phyloP scores from a whole-genome alignment of 2,888 invertebrate species.

The Girardia tigrina region DNA sequence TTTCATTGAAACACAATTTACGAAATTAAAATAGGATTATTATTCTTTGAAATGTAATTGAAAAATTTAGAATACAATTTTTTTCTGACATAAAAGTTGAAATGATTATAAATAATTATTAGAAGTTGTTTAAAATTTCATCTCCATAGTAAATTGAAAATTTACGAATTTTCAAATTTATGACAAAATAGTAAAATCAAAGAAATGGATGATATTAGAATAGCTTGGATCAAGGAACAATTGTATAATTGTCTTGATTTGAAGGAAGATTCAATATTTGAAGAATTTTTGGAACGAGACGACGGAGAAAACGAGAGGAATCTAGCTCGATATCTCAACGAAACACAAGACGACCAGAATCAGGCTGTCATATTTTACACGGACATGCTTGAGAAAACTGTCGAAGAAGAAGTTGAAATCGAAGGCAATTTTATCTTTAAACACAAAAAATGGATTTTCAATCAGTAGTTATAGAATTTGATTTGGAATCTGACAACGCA shows the following conservation, averaged over 20 bases:
- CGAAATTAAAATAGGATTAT: too few species aligned
- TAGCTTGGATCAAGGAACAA: slow-evolving; percentile 48
- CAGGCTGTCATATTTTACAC: slow-evolving; percentile 49
- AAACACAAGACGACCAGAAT: slow-evolving; percentile 46
- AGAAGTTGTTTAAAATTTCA: background rate
- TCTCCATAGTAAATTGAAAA: slow-evolving; percentile 5
- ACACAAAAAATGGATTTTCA: background rate
- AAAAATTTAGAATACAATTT: too few species aligned
- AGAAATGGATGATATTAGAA: slow-evolving; percentile 49
- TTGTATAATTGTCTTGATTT: slow-evolving; percentile 45
- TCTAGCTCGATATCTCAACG: slow-evolving; percentile 48
- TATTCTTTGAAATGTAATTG: too few species aligned
- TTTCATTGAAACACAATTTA: too few species aligned
- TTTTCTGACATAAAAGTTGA: too few species aligned
- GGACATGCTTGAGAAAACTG: slow-evolving; percentile 46
- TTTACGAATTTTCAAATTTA: background rate
- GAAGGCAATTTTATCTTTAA: slow-evolving; percentile 39
- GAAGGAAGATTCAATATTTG: slow-evolving; percentile 45
- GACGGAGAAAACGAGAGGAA: slow-evolving; percentile 47
- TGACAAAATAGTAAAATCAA: background rate
- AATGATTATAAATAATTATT: too few species aligned
- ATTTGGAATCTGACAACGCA: background rate
- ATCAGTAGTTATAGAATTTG: background rate
- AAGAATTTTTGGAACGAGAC: slow-evolving; percentile 48
- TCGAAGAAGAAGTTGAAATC: slow-evolving; percentile 50